Percentiles rank a stretch among this genome's conserved stretches.
Evolutionary conservation across 1,140 invertebrate species (phyloP).

Genomic region (Eubasilissa regina): DNA sequence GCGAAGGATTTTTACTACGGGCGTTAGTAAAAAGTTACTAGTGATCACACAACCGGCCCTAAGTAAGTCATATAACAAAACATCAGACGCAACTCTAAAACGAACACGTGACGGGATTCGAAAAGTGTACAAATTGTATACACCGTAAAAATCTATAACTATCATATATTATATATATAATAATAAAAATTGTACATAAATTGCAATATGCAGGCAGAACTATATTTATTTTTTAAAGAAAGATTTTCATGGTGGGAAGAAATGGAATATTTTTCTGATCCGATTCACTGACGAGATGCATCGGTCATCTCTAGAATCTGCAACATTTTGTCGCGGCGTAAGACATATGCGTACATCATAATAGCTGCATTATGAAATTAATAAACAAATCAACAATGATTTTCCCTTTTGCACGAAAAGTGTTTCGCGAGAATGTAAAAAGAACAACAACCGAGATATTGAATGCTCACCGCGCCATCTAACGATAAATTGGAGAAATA

Average conservation of each 20-base stretch:
- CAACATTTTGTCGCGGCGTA: neutral
- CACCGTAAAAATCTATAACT: neutral
- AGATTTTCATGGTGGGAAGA: too few relatives aligned
- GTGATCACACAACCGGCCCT: too few relatives aligned
- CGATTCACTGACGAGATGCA: too few relatives aligned
- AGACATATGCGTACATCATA: too few relatives aligned
- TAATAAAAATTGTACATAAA: neutral
- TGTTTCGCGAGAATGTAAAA: neutral
- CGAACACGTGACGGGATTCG: neutral
- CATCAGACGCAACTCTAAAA: neutral
- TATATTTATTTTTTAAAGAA: too few relatives aligned
- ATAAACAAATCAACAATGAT: neutral
- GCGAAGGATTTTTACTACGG: too few relatives aligned
- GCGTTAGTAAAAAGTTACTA: too few relatives aligned
- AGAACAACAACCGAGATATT: neutral
- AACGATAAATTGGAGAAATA: conserved; percentile 34
- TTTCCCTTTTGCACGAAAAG: conserved; percentile 15
- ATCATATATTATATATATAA: neutral
- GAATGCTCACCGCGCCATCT: conserved; percentile 30
- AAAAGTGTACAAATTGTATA: neutral
- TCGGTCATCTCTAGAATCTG: neutral
- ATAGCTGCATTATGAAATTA: too few relatives aligned
- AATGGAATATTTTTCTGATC: too few relatives aligned
- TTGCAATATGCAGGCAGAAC: too few relatives aligned
- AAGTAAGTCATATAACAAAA: neutral